phyloP scores from a whole-genome alignment of 2,113 vertebrate species.

The Peucedramus taeniatus region DNA sequence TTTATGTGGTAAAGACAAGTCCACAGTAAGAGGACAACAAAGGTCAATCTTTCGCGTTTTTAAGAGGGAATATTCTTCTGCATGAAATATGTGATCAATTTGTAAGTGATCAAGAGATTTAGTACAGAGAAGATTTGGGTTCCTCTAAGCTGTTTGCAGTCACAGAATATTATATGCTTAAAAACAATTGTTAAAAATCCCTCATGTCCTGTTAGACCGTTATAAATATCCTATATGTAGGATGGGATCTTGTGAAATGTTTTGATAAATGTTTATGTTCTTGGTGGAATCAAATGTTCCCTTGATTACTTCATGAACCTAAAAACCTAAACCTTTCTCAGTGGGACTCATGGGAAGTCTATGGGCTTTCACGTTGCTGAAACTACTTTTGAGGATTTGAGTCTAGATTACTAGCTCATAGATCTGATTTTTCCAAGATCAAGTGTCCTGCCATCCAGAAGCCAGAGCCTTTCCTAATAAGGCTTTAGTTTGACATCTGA shows the following conservation, averaged over 20 bases:
- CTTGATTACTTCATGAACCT: neutral
- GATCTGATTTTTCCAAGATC: neutral
- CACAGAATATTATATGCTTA: neutral
- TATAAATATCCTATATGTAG: neutral
- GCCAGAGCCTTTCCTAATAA: neutral
- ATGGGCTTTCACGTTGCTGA: neutral
- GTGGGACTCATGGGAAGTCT: neutral
- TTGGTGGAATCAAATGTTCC: neutral
- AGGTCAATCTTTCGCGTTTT: neutral
- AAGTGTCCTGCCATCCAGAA: neutral
- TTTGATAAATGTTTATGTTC: neutral
- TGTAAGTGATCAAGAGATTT: neutral
- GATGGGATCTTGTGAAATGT: neutral
- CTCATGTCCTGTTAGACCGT: neutral
- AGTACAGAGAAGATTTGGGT: neutral
- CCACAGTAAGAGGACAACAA: neutral
- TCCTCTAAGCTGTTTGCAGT: neutral
- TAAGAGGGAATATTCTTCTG: neutral
- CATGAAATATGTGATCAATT: neutral
- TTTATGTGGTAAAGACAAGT: neutral
- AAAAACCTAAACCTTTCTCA: neutral
- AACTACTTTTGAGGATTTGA: neutral
- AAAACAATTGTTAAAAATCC: neutral
- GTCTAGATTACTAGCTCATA: neutral
- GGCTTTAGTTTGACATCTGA: neutral